These are phyloP conservation scores for Actenoides hombroni DNA, from an alignment of 2,113 vertebrate genomes.

Conservation along the genomic window DNA sequence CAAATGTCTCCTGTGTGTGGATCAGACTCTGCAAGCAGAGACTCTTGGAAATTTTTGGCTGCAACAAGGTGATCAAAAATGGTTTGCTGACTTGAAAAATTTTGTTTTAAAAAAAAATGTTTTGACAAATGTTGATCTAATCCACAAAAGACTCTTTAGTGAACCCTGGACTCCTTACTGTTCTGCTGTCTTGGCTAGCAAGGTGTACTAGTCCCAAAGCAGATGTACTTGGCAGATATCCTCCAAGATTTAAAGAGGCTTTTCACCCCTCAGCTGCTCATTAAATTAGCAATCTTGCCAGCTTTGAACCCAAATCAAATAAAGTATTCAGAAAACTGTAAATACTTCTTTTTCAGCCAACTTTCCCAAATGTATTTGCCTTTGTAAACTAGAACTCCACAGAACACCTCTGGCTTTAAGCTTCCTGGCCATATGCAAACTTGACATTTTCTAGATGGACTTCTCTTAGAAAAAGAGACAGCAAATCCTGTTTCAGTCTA, in stretches of 20 bases:
- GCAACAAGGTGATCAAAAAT: neutral
- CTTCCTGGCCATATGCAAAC: neutral
- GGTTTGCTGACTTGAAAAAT: neutral
- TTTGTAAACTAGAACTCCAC: neutral
- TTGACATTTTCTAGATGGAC: neutral
- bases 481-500: neutral
- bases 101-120: neutral
- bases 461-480: neutral
- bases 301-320: constrained; percentile 20
- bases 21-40: neutral
- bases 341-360: neutral
- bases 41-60: constrained; percentile 27
- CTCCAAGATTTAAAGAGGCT: neutral
- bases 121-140: constrained; percentile 36
- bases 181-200: constrained; percentile 50
- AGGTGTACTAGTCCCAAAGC: constrained; percentile 41
- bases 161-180: neutral
- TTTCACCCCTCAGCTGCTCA: constrained; percentile 12
- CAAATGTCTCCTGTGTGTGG: neutral
- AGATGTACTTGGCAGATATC: constrained; percentile 46
- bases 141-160: neutral
- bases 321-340: neutral
- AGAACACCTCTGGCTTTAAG: neutral
- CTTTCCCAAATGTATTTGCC: neutral
- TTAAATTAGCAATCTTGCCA: neutral